Evolutionary conservation across 2,797 vertebrate species (phyloP).

Genomic region (Ctenopoma multispine): DNA sequence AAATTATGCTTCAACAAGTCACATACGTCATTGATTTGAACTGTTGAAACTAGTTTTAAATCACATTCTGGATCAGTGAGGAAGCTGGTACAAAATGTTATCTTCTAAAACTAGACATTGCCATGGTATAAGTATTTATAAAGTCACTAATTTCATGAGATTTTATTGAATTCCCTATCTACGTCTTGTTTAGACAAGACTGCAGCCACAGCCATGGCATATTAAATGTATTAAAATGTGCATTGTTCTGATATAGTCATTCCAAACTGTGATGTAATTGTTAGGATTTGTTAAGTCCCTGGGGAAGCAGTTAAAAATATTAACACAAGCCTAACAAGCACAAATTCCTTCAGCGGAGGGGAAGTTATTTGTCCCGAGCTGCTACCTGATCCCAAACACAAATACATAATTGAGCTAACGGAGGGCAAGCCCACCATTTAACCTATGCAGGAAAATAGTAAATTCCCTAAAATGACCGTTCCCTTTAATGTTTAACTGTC

Average conservation of each 20-base stretch:
- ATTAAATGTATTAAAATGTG: background rate
- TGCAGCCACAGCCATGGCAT: background rate
- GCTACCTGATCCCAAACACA: constrained; percentile 14
- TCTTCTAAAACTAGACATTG: background rate
- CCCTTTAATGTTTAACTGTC: constrained; percentile 10
- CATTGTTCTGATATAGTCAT: background rate
- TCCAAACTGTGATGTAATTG: background rate
- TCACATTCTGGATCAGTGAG: background rate
- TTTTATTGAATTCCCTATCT: background rate
- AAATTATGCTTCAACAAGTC: too few species aligned
- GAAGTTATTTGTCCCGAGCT: constrained; percentile 9
- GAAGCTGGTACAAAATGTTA: background rate
- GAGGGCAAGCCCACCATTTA: constrained; percentile 4
- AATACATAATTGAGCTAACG: constrained; percentile 5
- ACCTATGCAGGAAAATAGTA: constrained; percentile 1
- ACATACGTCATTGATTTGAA: background rate
- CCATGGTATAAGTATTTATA: background rate
- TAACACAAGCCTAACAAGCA: constrained; percentile 8
- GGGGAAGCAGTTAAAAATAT: constrained; percentile 2
- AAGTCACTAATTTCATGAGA: background rate
- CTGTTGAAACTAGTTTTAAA: background rate
- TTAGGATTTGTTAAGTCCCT: background rate
- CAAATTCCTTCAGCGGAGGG: background rate
- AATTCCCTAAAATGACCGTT: background rate
- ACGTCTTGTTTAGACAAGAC: background rate